These are phyloP conservation scores for Adelosebastes latens DNA, from an alignment of 2,797 vertebrate species.

Conservation along the genomic window DNA sequence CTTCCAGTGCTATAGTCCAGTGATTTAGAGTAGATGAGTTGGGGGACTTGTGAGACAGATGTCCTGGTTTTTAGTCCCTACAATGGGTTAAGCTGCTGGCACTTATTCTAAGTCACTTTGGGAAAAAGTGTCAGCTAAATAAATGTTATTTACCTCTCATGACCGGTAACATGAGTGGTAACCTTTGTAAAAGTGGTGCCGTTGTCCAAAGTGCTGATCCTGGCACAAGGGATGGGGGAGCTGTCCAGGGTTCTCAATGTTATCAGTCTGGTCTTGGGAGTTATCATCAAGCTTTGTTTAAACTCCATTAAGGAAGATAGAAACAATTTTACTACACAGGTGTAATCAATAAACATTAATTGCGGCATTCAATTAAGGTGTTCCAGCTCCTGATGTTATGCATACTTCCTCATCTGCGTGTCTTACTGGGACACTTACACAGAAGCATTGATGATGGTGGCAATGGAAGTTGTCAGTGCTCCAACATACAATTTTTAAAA, in stretches of 20 bases:
- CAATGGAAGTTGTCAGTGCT: not conserved
- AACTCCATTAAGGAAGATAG: not conserved
- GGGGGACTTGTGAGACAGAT: too few species aligned
- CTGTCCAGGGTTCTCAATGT: too few species aligned
- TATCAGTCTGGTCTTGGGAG: not conserved
- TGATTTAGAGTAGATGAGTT: too few species aligned
- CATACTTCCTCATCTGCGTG: not conserved
- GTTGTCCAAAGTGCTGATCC: too few species aligned
- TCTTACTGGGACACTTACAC: not conserved
- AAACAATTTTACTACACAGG: not conserved
- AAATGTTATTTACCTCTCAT: too few species aligned
- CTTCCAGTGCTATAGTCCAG: too few species aligned
- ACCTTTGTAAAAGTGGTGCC: too few species aligned
- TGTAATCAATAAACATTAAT: not conserved
- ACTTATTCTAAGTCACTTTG: too few species aligned
- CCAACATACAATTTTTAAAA: not conserved
- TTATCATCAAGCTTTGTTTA: not conserved
- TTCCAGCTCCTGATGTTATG: not conserved
- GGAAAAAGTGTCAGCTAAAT: too few species aligned
- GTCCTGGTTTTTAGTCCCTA: too few species aligned
- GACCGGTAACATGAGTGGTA: rapidly evolving
- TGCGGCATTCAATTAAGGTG: not conserved
- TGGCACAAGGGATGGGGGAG: too few species aligned
- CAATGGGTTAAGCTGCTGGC: too few species aligned
- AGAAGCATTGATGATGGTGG: not conserved